These are phyloP conservation scores for Plecturocebus donacophilus DNA, from an alignment of 2,113 vertebrate genomes.

Conservation along the genomic window DNA sequence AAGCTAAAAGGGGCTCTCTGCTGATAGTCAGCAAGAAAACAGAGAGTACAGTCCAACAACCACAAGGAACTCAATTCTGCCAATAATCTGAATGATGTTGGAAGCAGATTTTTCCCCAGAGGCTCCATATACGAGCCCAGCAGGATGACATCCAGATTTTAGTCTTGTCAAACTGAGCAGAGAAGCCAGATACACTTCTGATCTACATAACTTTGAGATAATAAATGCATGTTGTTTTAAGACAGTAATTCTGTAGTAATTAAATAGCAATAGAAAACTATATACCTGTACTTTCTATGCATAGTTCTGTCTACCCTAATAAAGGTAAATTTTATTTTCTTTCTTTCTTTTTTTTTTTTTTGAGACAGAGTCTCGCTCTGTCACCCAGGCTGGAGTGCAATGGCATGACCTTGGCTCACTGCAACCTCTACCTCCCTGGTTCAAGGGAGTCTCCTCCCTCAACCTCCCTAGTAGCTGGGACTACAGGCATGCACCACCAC, in stretches of 20 bases:
- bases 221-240: neutral
- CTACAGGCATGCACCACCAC: too few relatives aligned
- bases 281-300: neutral
- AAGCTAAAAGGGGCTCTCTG: neutral
- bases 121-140: neutral
- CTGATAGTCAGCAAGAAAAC: neutral
- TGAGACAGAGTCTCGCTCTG: too few relatives aligned
- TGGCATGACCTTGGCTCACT: too few relatives aligned
- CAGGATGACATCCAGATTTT: neutral
- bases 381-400: too few relatives aligned
- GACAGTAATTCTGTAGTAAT: neutral
- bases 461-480: too few relatives aligned
- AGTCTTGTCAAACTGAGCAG: slow-evolving; percentile 12
- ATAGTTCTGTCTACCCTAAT: neutral
- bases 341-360: too few relatives aligned
- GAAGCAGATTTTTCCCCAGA: neutral
- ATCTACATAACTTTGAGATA: slow-evolving; percentile 13
- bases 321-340: neutral
- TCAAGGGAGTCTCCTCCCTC: too few relatives aligned
- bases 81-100: neutral
- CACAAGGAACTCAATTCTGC: neutral
- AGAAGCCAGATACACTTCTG: neutral
- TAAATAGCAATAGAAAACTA: slow-evolving; percentile 25
- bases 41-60: neutral
- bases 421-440: too few relatives aligned